Conservation (phyloP, 2,113 vertebrate species). For the Lepidothrix coronata region DNA sequence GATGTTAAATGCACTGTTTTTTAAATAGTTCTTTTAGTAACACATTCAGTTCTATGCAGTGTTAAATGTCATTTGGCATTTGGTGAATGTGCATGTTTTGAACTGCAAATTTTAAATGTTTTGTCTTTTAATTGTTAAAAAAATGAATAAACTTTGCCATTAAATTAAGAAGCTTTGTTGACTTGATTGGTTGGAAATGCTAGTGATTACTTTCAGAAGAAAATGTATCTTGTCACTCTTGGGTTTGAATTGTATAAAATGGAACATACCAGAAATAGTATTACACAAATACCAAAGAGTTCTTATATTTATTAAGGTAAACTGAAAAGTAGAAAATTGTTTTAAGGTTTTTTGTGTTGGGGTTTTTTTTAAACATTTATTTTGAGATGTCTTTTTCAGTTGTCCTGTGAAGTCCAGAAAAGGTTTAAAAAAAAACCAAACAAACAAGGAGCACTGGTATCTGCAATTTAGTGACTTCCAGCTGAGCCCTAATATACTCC, state of each 20-base stretch:
- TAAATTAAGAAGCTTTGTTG: constrained; percentile 45
- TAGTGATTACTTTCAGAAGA: neutral
- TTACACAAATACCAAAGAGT: neutral
- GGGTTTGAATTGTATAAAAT: neutral
- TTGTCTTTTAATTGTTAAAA: constrained; percentile 88
- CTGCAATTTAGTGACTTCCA: neutral
- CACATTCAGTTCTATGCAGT: constrained; percentile 72
- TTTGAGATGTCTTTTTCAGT: neutral
- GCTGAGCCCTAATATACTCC: neutral
- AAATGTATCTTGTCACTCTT: neutral
- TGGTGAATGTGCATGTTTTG: constrained; percentile 97
- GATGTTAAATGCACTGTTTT: constrained; percentile 84
- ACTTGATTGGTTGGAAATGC: constrained; percentile 14
- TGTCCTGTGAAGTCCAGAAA: neutral
- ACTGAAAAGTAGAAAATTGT: neutral
- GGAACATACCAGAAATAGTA: neutral
- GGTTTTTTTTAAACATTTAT: neutral
- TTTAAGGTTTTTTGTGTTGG: neutral
- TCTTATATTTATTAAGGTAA: neutral
- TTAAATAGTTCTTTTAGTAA: constrained; percentile 77
- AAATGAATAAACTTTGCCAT: constrained; percentile 77
- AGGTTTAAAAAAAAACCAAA: neutral
- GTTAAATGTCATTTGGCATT: constrained; percentile 78
- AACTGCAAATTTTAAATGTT: constrained; percentile 94
- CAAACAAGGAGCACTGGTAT: neutral